Base-by-base conservation (phyloP, 1,140 invertebrate genomes). In the Neodiprion fabricii region DNA sequence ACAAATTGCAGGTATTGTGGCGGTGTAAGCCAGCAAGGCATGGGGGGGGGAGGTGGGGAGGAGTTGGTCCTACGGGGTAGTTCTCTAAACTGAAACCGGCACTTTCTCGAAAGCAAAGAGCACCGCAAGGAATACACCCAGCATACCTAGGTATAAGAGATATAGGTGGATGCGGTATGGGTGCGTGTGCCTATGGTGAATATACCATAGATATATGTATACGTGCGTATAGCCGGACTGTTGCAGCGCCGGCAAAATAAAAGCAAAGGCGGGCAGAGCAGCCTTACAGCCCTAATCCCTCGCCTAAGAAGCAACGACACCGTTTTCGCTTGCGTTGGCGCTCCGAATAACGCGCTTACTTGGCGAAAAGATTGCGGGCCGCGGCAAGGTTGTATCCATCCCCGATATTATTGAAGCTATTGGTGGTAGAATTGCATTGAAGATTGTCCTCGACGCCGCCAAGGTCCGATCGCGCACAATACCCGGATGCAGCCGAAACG, bases 291-390 rank as follows among this genome's bases (percentile, higher is more conserved):
- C 10, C 69, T 82, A 82, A 82, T 78, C 82, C 53, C 74, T 74
- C 75, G 74, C 75, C 80, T 84, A 82, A 84, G 81, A 80, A 79
- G 82, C 81, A 84, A 81, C 82, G 82, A 84, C 82, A 83, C 80
- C 75, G 77, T 17, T 61, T 61, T 61, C 78, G 70, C 48, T 65
- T 70, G 12, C 14, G 72, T 72, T 48, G 53, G 17, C 81, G 85
- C 83, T 86, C 84, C 85, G 85, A 87, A 87, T 89, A 89, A 89
- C 86, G 83, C 85, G 84, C 87, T 89, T 89, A 89, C 83, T 81
- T 40, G 8, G 28, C 28, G 28, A 61, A 61, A 17, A 61, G 53
- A 61, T 61, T 61, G 53, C 53, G 53, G 53, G 11, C 5, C 53
- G 28, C 9, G 53, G 53, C 5, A 40, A 40, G 28, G 28, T 1